phyloP scores from a whole-genome alignment of 2,113 vertebrate genomes.

The Eidolon helvum region DNA sequence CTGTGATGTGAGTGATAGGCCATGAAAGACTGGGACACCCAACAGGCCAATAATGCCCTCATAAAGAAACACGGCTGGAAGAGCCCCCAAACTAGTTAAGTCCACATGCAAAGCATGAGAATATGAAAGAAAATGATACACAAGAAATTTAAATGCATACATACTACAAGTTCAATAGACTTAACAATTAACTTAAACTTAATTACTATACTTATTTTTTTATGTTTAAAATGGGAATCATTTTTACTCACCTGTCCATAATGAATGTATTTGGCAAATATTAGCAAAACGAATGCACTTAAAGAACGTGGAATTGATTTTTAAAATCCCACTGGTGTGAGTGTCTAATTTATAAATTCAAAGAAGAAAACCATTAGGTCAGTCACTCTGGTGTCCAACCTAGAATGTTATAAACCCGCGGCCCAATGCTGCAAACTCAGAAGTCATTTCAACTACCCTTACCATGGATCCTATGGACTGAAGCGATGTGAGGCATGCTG shows the following conservation, averaged over 20 bases:
- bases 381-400: not conserved
- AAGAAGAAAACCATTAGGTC: not conserved
- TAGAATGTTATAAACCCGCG: not conserved
- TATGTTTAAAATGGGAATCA: not conserved
- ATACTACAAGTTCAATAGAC: not conserved
- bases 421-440: not conserved
- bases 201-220: not conserved
- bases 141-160: not conserved
- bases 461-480: constrained; percentile 92
- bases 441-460: constrained; percentile 67
- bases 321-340: not conserved
- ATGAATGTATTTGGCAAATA: not conserved
- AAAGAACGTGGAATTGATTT: not conserved
- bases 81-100: not conserved
- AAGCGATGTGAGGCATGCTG: constrained; percentile 90
- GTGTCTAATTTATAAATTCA: not conserved
- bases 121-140: not conserved
- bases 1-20: not conserved
- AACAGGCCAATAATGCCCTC: not conserved
- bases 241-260: not conserved
- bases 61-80: not conserved
- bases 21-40: not conserved
- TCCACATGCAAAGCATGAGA: not conserved
- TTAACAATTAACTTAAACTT: not conserved
- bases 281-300: not conserved